Base-by-base conservation (phyloP, 2,113 vertebrate genomes). In the Thalassarche chlororhynchos region DNA sequence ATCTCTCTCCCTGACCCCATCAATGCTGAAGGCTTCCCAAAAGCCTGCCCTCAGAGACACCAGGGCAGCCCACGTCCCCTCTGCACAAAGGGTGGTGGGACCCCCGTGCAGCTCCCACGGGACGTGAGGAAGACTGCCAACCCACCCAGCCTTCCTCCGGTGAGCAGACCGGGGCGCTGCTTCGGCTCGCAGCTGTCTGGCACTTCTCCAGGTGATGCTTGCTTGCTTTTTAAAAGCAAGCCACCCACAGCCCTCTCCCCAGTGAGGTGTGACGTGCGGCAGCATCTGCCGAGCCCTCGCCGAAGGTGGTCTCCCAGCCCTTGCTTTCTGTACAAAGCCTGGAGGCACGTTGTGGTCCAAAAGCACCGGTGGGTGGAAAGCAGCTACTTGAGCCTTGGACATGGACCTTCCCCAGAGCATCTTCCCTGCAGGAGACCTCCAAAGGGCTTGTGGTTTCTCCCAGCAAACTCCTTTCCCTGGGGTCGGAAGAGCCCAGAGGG, bases 151-250 rank as follows among this genome's bases (percentile, higher is more conserved):
- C 86, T 80, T 93, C 89, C 86, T 90, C 71, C 4, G 1, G 54
- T 11, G 83, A 86, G 76, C 66, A 72, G 74, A 79, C 36, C 9
- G 5, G 62, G 46, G 66, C 13, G 9, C 85, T 72, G 70, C 78
- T 76, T 38, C 20, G 14, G 69, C 82, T 83, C 13, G 5, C 92
- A 96, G 90, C 78, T 85, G 92, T 29, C 89, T 95, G 87, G 84
- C 91, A 79, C 52, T 47, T 65, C 78, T 96, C 90, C 87, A 96
- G 88, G 82, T 11, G 38, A 70, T n/a, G 79, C 66, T 87, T 95
- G 66, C 82, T 94, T 88, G 90, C 28, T 83, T 92, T 79, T 85
- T 42, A 68, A 60, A 94, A 95, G 87, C 51, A 68, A 95, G 14
- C 61, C 80, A 86, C 94, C 75, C 85, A 46, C 36, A 72, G 40